A percentile compares a stretch with the other conserved stretches of the same genome.
Evolutionary conservation across 30 jellyfish, hydroid and myxozoan genomes (phyloP).

Genomic region (Cassiopea xamachana): DNA sequence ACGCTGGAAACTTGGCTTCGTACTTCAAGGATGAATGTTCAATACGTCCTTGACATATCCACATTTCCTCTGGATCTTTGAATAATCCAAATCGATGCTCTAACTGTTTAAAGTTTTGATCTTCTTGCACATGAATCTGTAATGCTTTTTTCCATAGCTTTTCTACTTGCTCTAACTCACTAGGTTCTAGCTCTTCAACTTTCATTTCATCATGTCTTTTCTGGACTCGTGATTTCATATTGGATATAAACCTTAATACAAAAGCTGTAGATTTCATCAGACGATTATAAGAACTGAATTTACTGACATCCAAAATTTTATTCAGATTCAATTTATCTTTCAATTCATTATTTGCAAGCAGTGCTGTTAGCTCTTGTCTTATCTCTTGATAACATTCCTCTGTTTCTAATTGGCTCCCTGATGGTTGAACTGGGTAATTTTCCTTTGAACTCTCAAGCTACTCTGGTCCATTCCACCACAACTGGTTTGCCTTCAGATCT

Average conservation of each 20-base stretch:
- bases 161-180: conserved; percentile 44
- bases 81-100: conserved; percentile 43
- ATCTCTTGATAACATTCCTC: conserved; percentile 3
- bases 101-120: conserved; percentile 26
- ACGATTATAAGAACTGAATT: conserved; percentile 30
- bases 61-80: conserved; percentile 24
- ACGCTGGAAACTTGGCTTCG: conserved; percentile 55
- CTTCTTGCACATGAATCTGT: conserved; percentile 19
- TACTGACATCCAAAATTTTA: neutral
- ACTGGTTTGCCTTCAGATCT: conserved; percentile 22
- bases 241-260: conserved; percentile 31
- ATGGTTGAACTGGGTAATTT: conserved; percentile 32
- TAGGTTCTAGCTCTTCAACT: conserved; percentile 26
- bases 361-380: neutral
- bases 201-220: conserved; percentile 19
- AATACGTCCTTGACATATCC: conserved; percentile 32
- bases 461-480: conserved; percentile 73
- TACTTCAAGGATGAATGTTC: conserved; percentile 18
- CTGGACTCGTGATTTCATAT: conserved; percentile 39
- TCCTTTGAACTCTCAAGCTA: conserved; percentile 40
- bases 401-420: conserved; percentile 13
- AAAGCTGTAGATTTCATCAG: conserved; percentile 38
- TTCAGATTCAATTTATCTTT: conserved; percentile 1
- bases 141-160: conserved; percentile 24
- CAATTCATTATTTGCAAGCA: conserved; percentile 22